phyloP scores from a whole-genome alignment of 64 coral and sea anemone genomes.

The Montipora cactus region DNA sequence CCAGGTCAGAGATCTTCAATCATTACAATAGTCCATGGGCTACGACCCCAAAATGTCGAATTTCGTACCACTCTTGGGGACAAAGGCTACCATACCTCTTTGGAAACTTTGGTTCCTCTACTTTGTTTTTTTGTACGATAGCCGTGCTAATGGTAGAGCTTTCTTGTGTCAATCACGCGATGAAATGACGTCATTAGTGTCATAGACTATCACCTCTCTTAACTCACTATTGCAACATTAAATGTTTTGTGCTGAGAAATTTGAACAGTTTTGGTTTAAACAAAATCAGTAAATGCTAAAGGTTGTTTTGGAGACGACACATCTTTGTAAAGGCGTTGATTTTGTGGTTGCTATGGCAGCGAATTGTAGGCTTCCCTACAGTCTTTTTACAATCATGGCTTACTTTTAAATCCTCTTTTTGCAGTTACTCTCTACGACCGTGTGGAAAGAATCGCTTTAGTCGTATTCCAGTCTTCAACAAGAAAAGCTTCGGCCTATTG shows the following conservation, averaged over 20 bases:
- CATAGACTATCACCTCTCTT: background rate
- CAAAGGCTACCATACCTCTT: no score
- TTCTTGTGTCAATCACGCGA: slow-evolving; percentile 56
- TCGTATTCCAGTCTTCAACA: no score
- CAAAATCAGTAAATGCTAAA: background rate
- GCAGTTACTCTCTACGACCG: background rate
- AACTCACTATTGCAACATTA: background rate
- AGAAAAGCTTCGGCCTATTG: no score
- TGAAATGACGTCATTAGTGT: slow-evolving; percentile 63
- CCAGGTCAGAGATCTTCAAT: no score
- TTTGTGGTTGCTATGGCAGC: background rate
- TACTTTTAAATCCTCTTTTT: background rate
- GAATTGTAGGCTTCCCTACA: background rate
- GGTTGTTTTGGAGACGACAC: background rate
- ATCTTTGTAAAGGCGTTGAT: background rate
- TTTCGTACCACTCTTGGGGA: background rate
- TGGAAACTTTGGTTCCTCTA: slow-evolving; percentile 4
- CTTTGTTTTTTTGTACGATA: slow-evolving; percentile 72
- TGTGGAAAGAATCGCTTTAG: background rate
- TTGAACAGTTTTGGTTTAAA: background rate
- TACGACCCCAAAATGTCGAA: slow-evolving; percentile 7
- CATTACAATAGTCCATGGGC: slow-evolving; percentile 14
- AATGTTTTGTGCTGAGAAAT: background rate
- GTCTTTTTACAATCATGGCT: background rate
- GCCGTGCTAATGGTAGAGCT: slow-evolving; percentile 34